These are phyloP conservation scores for Heteropelma amictum DNA, from an alignment of 2,888 invertebrate genomes.

Conservation along the genomic window DNA sequence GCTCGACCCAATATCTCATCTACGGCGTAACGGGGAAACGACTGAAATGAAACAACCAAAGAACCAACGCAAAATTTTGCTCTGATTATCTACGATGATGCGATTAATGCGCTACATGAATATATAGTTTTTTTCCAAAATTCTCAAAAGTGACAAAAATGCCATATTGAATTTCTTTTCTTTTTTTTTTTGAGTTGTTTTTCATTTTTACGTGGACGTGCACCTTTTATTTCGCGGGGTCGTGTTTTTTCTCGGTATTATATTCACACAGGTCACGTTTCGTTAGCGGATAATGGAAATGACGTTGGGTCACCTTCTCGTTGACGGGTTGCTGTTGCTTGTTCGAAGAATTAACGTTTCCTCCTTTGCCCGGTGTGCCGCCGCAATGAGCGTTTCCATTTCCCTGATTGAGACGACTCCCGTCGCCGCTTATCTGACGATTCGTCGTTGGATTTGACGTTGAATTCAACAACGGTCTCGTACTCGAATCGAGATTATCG, in stretches of 20 bases:
- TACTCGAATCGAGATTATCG: slow-evolving; percentile 71
- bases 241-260: slow-evolving; percentile 51
- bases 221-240: slow-evolving; percentile 56
- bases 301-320: slow-evolving; percentile 71
- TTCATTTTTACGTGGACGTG: slow-evolving; percentile 48
- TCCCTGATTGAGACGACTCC: slow-evolving; percentile 69
- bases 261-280: slow-evolving; percentile 52
- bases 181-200: background rate
- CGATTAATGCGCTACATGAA: slow-evolving; percentile 1
- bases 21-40: no score
- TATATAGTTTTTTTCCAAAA: no score
- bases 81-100: slow-evolving; percentile 5
- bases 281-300: slow-evolving; percentile 59
- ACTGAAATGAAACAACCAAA: no score
- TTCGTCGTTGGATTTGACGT: slow-evolving; percentile 67
- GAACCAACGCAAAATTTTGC: no score
- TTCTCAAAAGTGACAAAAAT: slow-evolving; percentile 16
- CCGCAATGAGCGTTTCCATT: slow-evolving; percentile 76
- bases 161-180: slow-evolving; percentile 48
- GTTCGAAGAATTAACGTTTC: slow-evolving; percentile 57
- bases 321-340: slow-evolving; percentile 73
- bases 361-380: slow-evolving; percentile 71
- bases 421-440: slow-evolving; percentile 56
- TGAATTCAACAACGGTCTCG: slow-evolving; percentile 71
- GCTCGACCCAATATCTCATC: no score